These are phyloP conservation scores for Lysandra coridon DNA, from an alignment of 2,888 invertebrate genomes.

Conservation along the genomic window DNA sequence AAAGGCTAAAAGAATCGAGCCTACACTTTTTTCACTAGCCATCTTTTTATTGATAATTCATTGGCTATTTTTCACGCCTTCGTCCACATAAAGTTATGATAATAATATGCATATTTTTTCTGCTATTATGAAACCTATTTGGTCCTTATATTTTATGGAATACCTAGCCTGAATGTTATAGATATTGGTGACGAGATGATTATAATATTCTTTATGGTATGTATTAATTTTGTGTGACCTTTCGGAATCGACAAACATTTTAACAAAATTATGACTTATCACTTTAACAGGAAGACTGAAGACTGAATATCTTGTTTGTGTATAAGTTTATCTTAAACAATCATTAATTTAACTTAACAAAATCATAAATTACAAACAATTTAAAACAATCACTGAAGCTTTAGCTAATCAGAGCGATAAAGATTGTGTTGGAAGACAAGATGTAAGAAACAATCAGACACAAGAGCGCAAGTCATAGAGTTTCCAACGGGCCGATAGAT, in stretches of 20 bases:
- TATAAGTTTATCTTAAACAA: background rate
- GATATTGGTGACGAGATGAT: background rate
- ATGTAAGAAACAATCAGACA: slow-evolving; percentile 72
- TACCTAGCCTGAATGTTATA: background rate
- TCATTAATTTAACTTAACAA: slow-evolving; percentile 33
- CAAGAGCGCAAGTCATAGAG: slow-evolving; percentile 78
- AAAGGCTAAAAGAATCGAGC: slow-evolving; percentile 1
- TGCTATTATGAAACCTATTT: background rate
- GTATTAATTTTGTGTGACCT: background rate
- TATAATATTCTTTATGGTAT: background rate
- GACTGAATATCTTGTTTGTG: too few relatives aligned
- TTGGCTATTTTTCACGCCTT: slow-evolving; percentile 6
- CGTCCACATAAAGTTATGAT: background rate
- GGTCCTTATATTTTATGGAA: background rate
- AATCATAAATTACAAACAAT: slow-evolving; percentile 53
- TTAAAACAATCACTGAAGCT: slow-evolving; percentile 77
- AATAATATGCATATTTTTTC: background rate
- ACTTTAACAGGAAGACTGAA: background rate
- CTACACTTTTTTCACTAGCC: slow-evolving; percentile 1
- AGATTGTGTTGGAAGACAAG: slow-evolving; percentile 79
- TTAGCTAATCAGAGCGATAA: slow-evolving; percentile 77
- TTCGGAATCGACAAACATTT: too few relatives aligned
- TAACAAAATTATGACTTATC: background rate
- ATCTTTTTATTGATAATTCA: background rate
- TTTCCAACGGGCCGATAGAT: slow-evolving; percentile 68